Evolutionary conservation across 2,888 invertebrate species (phyloP).

Genomic region (Drosophila pseudotalamancana): DNA sequence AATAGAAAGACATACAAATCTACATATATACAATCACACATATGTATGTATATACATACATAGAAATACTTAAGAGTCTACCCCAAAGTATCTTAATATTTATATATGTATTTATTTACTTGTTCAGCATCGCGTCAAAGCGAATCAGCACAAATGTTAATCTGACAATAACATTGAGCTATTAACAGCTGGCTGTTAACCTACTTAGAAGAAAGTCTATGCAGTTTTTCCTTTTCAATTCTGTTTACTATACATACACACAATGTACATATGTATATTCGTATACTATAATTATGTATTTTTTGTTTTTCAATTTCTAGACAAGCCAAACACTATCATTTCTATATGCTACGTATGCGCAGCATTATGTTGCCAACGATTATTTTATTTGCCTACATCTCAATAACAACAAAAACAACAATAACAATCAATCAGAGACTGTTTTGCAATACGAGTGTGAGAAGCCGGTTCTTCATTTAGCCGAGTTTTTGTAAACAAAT

Average conservation of each 20-base stretch:
- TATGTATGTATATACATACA: constrained; percentile 15
- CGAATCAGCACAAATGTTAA: constrained; percentile 33
- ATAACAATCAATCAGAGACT: constrained; percentile 2
- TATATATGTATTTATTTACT: constrained; percentile 18
- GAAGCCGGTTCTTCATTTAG: constrained; percentile 1
- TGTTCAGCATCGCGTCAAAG: constrained; percentile 23
- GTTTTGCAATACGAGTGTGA: background rate
- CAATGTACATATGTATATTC: background rate
- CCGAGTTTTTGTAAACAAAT: background rate
- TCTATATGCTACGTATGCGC: too few species aligned
- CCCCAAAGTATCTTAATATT: constrained; percentile 17
- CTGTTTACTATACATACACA: constrained; percentile 3
- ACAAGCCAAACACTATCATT: background rate
- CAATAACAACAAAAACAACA: too few species aligned
- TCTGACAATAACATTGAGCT: constrained; percentile 35
- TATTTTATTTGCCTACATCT: too few species aligned
- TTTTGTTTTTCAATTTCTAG: background rate
- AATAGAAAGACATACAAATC: constrained; percentile 32
- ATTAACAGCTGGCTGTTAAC: constrained; percentile 41
- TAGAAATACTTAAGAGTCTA: constrained; percentile 23
- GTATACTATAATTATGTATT: background rate
- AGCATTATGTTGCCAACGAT: too few species aligned
- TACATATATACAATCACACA: too few species aligned
- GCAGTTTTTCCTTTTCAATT: background rate
- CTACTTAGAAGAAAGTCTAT: constrained; percentile 6